Percentiles rank a stretch among this genome's conserved stretches.
These are phyloP conservation scores for Notarius quadriscutis DNA, from an alignment of 2,113 vertebrate genomes.

Conservation along the genomic window DNA sequence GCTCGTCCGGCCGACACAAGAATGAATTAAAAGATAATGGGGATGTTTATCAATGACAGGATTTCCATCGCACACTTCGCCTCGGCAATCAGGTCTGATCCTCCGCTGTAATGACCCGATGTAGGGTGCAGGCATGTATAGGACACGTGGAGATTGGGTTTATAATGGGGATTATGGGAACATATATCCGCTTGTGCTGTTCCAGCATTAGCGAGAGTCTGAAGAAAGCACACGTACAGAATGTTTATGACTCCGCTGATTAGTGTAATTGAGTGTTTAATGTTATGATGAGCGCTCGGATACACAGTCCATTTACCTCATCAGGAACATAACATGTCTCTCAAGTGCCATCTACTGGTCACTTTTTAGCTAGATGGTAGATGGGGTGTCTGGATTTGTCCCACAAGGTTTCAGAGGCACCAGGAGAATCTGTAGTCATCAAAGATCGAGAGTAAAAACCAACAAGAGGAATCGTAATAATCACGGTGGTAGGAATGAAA, in stretches of 20 bases:
- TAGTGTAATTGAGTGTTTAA: conserved; percentile 19
- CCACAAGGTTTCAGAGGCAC: background rate
- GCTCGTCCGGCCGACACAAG: conserved; percentile 30
- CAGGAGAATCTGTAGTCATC: background rate
- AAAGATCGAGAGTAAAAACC: background rate
- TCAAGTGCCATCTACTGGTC: conserved; percentile 76
- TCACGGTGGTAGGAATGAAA: background rate
- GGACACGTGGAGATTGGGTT: background rate
- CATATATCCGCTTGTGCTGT: conserved; percentile 16
- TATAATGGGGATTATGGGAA: background rate
- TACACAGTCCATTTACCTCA: background rate
- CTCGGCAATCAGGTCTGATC: conserved; percentile 50
- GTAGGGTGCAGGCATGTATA: conserved; percentile 40
- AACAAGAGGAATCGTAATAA: background rate
- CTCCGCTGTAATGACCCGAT: conserved; percentile 42
- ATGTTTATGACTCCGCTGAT: conserved; percentile 17
- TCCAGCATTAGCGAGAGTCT: conserved; percentile 14
- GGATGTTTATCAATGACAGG: conserved; percentile 48
- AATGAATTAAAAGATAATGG: conserved; percentile 51
- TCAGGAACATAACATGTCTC: conserved; percentile 29
- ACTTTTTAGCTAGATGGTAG: background rate
- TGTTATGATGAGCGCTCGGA: conserved; percentile 1
- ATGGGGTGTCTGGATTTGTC: background rate
- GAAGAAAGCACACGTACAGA: conserved; percentile 16
- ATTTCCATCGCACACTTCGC: conserved; percentile 40